Percentiles rank a stretch among this genome's conserved stretches.
phyloP scores from a whole-genome alignment of 37 sponge, comb jelly and placozoan species.

The Aplysina aerophoba region DNA sequence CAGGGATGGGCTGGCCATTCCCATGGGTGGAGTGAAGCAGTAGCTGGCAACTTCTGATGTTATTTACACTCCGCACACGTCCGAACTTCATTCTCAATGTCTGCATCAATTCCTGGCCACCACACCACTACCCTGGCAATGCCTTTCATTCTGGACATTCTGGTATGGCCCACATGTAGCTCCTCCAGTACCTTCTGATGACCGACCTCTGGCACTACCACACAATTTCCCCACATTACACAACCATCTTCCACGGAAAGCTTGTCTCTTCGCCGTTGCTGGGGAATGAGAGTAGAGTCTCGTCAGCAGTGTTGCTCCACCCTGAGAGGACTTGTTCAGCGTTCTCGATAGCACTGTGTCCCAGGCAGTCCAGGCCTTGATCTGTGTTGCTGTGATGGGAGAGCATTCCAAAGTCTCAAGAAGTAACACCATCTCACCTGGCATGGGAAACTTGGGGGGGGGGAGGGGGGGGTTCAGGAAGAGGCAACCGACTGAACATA shows the following conservation, averaged over 20 bases:
- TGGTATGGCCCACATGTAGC: constrained; percentile 45
- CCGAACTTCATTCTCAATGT: constrained; percentile 28
- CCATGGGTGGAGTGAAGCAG: constrained; percentile 51
- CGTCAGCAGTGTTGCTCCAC: constrained; percentile 35
- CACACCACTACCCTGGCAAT: constrained; percentile 33
- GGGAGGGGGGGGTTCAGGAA: constrained; percentile 7
- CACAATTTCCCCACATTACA: constrained; percentile 58
- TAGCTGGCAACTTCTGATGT: constrained; percentile 27
- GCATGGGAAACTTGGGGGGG: background rate
- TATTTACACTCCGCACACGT: constrained; percentile 43
- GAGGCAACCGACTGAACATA: constrained; percentile 50
- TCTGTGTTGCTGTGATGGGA: background rate
- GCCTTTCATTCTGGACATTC: constrained; percentile 61
- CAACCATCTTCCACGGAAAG: constrained; percentile 44
- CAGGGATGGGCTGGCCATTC: constrained; percentile 50
- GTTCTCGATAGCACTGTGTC: constrained; percentile 53
- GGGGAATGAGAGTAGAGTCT: constrained; percentile 12
- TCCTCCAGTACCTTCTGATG: constrained; percentile 3
- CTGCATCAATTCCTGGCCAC: constrained; percentile 38
- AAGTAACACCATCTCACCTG: constrained; percentile 1
- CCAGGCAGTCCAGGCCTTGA: constrained; percentile 30
- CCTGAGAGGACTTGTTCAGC: constrained; percentile 3
- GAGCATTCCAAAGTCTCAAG: background rate
- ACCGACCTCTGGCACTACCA: constrained; percentile 39
- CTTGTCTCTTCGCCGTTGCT: constrained; percentile 24